Evolutionary conservation across 2,797 vertebrate species (phyloP), one percentile per base, ranked within the genome.

Genomic region (Onychomys arenicola): DNA sequence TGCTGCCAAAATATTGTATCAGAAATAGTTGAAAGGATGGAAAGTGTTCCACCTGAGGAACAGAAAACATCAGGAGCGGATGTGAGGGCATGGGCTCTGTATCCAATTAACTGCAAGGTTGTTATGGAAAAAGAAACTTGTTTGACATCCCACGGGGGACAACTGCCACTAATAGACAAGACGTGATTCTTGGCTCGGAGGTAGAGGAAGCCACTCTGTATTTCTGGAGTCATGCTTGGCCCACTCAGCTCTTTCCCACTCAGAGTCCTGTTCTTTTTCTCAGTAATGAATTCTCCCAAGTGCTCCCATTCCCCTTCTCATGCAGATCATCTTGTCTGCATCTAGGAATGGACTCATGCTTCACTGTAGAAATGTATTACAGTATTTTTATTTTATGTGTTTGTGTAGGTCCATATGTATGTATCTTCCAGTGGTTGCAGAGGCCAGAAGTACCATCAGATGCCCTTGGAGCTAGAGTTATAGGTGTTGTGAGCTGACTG

Each of bases 21-120:
- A 96, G 92, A 95, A 96, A 84, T 63, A 92, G 89, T 75, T 90
- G 91, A 81, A 96, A 91, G 89, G 83, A 89, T 78, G 78, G 83
- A 92, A 91, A 84, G 59, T 78, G 80, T 88, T 92, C 63, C 78
- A 93, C 59, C 46, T 75, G 87, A 71, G 59, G n/a, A 93, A 86
- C 6, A 94, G 86, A 93, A 93, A 95, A 90, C 63, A 77, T 13
- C 77, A 78, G 69, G 75, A 59, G 85, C 46, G 43, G 80, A 69
- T 34, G 17, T 34, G 49, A 76, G 77, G 19, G 7, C 32, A 40
- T 0, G 63, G 82, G 34, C 34, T 96, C 77, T 91, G 40, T 57
- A 46, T 84, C 90, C 69, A 89, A 73, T 92, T 91, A 95, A 65
- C 17, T 4, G 27, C 43, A 95, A 95, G 19, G 40, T 67, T 85